Conservation (phyloP, 2,888 invertebrate genomes). For the Orthosia gracilis region DNA sequence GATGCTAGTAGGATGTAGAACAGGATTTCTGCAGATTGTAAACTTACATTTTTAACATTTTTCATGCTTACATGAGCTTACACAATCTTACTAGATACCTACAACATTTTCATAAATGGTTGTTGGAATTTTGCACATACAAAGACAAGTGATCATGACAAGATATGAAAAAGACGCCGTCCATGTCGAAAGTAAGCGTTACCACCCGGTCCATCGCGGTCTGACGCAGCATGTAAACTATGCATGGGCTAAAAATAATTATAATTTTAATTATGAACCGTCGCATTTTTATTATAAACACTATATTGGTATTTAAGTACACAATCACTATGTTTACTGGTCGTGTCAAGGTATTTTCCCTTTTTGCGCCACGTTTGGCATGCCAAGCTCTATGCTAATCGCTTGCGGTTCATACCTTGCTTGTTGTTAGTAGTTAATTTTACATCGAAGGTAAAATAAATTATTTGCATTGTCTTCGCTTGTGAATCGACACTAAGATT, state of each 20-base stretch:
- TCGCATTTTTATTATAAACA: neutral
- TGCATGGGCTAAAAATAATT: neutral
- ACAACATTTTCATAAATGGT: neutral
- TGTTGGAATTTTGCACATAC: neutral
- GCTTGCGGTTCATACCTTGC: too few species aligned
- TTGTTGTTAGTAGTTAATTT: neutral
- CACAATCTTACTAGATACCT: neutral
- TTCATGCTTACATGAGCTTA: neutral
- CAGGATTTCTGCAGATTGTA: conserved; percentile 8
- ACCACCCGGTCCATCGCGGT: neutral
- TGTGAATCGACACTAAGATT: neutral
- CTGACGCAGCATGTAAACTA: neutral
- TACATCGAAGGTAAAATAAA: neutral
- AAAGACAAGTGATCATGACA: neutral
- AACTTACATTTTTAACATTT: conserved; percentile 19
- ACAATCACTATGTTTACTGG: neutral
- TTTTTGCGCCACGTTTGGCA: too few species aligned
- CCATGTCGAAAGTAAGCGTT: neutral
- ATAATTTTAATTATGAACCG: neutral
- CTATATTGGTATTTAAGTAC: neutral
- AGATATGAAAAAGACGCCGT: neutral
- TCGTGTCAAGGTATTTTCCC: too few species aligned
- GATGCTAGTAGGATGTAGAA: neutral
- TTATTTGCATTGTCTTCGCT: neutral
- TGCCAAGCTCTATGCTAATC: neutral